phyloP scores from a whole-genome alignment of 2,113 vertebrate genomes.

The Cebidichthys violaceus region DNA sequence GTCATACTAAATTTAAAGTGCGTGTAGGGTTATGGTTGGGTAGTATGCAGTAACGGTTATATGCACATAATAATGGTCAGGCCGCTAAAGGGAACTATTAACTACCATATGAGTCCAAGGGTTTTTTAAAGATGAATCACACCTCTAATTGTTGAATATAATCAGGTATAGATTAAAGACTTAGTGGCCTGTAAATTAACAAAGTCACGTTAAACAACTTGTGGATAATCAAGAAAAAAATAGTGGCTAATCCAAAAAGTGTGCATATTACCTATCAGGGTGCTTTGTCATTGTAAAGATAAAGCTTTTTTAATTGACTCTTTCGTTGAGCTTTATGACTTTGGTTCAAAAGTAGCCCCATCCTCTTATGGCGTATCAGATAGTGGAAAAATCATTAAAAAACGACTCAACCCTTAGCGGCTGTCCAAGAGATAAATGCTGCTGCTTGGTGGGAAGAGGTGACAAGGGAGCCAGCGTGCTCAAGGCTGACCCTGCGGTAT shows the following conservation, averaged over 20 bases:
- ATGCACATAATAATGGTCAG: not conserved
- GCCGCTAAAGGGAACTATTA: not conserved
- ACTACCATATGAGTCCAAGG: not conserved
- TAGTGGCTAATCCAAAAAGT: conserved; percentile 29
- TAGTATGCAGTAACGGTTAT: not conserved
- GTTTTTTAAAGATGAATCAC: conserved; percentile 2
- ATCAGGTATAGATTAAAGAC: conserved; percentile 40
- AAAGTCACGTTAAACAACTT: conserved; percentile 14
- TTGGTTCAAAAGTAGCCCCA: conserved; percentile 48
- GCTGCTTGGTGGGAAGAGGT: conserved; percentile 41
- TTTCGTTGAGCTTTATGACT: conserved; percentile 52
- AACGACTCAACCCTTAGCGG: conserved; percentile 38
- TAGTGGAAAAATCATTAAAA: conserved; percentile 64
- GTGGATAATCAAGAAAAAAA: conserved; percentile 12
- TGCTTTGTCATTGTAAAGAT: conserved; percentile 43
- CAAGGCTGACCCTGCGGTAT: conserved; percentile 36
- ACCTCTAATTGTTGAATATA: conserved; percentile 1
- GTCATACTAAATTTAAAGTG: no score
- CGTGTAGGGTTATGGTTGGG: no score
- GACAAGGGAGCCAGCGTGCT: conserved; percentile 38
- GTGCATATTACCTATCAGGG: conserved; percentile 47
- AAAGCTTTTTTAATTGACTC: conserved; percentile 62
- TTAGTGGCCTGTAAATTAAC: conserved; percentile 43
- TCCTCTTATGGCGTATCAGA: conserved; percentile 51
- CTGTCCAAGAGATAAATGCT: conserved; percentile 57